These are phyloP conservation scores for Urocynchramus pylzowi DNA, from an alignment of 2,113 vertebrate species.

Conservation along the genomic window DNA sequence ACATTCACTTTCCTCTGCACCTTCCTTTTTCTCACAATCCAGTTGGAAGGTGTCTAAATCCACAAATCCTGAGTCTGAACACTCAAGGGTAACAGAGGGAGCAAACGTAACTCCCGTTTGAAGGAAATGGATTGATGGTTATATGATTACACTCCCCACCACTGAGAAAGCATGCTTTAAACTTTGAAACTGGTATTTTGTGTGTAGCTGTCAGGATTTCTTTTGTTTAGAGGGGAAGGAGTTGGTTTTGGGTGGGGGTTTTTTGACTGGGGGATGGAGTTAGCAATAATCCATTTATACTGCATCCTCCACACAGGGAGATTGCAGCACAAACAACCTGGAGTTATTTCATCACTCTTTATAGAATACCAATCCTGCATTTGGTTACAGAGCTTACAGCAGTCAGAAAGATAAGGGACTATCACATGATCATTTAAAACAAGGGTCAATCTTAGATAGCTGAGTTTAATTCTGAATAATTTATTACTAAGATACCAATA, in stretches of 20 bases:
- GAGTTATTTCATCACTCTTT: not conserved
- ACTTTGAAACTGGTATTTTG: not conserved
- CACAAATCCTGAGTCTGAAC: not conserved
- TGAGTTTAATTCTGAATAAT: not conserved
- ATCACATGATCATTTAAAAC: not conserved
- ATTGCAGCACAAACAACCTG: not conserved
- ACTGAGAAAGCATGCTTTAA: not conserved
- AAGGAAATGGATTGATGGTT: not conserved
- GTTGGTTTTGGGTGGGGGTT: not conserved
- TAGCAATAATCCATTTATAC: not conserved
- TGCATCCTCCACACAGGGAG: not conserved
- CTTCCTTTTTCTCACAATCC: not conserved
- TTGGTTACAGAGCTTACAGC: not conserved
- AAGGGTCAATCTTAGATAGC: not conserved
- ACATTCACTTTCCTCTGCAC: not conserved
- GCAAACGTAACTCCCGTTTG: fast-evolving
- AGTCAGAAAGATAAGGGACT: not conserved
- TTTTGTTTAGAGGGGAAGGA: not conserved
- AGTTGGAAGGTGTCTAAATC: not conserved
- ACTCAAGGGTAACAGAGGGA: not conserved
- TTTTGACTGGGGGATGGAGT: not conserved
- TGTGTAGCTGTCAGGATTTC: not conserved
- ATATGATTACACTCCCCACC: not conserved
- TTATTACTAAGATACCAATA: not conserved
- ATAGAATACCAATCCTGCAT: not conserved